A percentile compares a stretch with the other conserved stretches of the same genome.
phyloP scores from a whole-genome alignment of 1,140 invertebrate species.

The Drosophila orosa region DNA sequence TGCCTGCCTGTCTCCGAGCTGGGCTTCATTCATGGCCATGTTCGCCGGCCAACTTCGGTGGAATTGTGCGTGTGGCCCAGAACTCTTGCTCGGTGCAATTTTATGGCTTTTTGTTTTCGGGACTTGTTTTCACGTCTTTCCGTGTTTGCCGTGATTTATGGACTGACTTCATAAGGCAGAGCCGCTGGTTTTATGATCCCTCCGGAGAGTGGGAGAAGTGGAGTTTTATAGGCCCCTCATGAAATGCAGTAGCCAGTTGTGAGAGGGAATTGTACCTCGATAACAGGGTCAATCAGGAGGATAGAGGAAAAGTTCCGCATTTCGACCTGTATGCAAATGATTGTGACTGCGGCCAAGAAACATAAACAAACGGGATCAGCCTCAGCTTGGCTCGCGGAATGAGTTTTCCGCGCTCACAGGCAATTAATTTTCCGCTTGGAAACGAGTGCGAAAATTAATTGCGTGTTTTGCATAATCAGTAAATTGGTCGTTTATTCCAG shows the following conservation, averaged over 20 bases:
- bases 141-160: constrained; percentile 63
- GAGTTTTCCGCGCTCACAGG: constrained; percentile 54
- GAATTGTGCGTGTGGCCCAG: constrained; percentile 78
- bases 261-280: neutral
- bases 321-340: constrained; percentile 47
- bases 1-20: constrained; percentile 38
- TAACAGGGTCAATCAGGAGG: constrained; percentile 18
- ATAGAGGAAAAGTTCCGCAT: neutral
- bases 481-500: constrained; percentile 81
- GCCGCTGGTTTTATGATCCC: constrained; percentile 65
- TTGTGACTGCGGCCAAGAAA: constrained; percentile 2
- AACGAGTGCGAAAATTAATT: constrained; percentile 73
- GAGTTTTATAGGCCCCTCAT: constrained; percentile 12
- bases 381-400: constrained; percentile 31
- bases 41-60: constrained; percentile 56
- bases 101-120: constrained; percentile 62
- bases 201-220: constrained; percentile 11
- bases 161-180: constrained; percentile 51
- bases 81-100: constrained; percentile 61
- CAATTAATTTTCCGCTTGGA: constrained; percentile 66
- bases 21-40: constrained; percentile 46
- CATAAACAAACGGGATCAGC: constrained; percentile 31
- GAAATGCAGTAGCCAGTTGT: constrained; percentile 48
- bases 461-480: constrained; percentile 82
- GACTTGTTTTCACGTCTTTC: constrained; percentile 29